phyloP scores from a whole-genome alignment of 2,888 invertebrate genomes.

The Eristalinus sepulchralis region DNA sequence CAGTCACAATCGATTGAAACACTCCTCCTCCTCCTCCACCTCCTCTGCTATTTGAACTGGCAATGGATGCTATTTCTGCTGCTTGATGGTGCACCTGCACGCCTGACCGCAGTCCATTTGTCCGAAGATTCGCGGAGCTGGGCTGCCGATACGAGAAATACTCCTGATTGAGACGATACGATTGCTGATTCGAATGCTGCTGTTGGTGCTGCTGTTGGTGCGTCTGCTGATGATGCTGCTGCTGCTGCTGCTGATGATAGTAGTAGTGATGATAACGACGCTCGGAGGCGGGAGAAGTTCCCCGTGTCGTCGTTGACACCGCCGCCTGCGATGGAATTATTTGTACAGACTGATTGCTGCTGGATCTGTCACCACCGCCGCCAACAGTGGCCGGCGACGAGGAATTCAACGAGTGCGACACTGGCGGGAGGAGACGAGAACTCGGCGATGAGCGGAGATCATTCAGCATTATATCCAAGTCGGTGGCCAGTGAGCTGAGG shows the following conservation, averaged over 20 bases:
- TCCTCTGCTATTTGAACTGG: conserved; percentile 4
- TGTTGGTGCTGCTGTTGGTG: conserved; percentile 59
- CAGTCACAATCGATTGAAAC: conserved; percentile 56
- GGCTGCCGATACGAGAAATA: conserved; percentile 64
- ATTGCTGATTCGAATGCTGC: conserved; percentile 62
- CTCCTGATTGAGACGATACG: conserved; percentile 73
- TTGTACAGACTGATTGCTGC: conserved; percentile 72
- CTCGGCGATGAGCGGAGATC: conserved; percentile 88
- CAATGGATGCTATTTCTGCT: conserved; percentile 72
- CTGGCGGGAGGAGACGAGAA: conserved; percentile 73
- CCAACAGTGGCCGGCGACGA: conserved; percentile 55
- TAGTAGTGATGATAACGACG: conserved; percentile 69
- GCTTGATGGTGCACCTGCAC: conserved; percentile 72
- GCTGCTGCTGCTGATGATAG: conserved; percentile 38
- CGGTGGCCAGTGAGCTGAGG: conserved; percentile 90
- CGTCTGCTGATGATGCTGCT: conserved; percentile 62
- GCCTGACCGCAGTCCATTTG: conserved; percentile 72
- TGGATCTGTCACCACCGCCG: conserved; percentile 8
- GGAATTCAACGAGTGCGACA: conserved; percentile 47
- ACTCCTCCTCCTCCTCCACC: conserved; percentile 23
- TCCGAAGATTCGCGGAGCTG: conserved; percentile 58
- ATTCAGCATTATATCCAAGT: conserved; percentile 92
- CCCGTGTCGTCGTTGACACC: conserved; percentile 59
- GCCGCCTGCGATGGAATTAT: conserved; percentile 71
- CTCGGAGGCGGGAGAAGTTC: conserved; percentile 62